These are phyloP conservation scores for Chrysina gloriosa DNA, from an alignment of 2,888 invertebrate genomes.

Conservation along the genomic window DNA sequence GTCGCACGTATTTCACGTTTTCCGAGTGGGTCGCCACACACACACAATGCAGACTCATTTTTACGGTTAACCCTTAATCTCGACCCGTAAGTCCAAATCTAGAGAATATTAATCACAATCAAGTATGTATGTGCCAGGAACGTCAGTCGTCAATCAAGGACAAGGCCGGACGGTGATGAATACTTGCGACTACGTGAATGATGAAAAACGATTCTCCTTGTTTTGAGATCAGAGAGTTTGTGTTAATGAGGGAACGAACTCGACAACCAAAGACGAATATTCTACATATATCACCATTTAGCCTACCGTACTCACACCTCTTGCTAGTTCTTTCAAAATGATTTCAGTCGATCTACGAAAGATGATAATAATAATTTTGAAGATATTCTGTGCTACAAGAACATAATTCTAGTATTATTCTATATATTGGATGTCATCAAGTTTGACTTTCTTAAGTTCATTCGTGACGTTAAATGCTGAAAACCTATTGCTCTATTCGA, in stretches of 20 bases:
- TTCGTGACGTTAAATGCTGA: too few species aligned
- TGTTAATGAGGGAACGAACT: slow-evolving; percentile 57
- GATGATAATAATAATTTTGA: too few species aligned
- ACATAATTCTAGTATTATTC: too few species aligned
- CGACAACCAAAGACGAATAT: slow-evolving; percentile 53
- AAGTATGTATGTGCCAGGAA: slow-evolving; percentile 53
- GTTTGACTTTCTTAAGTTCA: too few species aligned
- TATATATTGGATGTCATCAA: too few species aligned
- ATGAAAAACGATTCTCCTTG: slow-evolving; percentile 60
- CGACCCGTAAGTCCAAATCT: slow-evolving; percentile 57
- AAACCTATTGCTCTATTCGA: too few species aligned
- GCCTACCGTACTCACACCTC: too few species aligned
- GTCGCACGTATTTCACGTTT: slow-evolving; percentile 22
- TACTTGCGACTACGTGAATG: slow-evolving; percentile 56
- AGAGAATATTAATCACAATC: slow-evolving; percentile 61
- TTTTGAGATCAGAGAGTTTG: slow-evolving; percentile 54
- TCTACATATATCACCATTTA: slow-evolving; percentile 54
- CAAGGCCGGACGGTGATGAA: slow-evolving; percentile 54
- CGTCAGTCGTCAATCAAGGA: slow-evolving; percentile 45
- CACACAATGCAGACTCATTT: slow-evolving; percentile 49
- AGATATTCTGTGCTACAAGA: too few species aligned
- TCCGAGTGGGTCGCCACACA: not conserved
- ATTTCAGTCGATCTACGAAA: too few species aligned
- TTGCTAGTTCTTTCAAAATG: too few species aligned
- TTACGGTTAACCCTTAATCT: slow-evolving; percentile 55